Conservation (phyloP, 2,797 vertebrate genomes). For the Xenops minutus region DNA sequence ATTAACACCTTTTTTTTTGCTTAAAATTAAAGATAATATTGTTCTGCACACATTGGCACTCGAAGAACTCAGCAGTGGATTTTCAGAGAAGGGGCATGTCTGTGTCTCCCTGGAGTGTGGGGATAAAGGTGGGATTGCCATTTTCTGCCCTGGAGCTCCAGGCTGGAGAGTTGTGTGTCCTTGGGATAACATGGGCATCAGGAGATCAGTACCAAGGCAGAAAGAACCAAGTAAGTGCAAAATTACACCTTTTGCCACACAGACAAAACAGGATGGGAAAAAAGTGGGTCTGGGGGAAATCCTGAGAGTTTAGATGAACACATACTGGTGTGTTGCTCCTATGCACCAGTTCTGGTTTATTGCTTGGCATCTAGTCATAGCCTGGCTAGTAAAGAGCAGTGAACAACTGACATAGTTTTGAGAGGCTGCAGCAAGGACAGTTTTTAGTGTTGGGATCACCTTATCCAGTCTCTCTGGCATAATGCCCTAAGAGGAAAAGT, state of each 20-base stretch:
- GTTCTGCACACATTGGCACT: neutral
- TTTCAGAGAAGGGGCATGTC: neutral
- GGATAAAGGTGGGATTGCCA: too few species aligned
- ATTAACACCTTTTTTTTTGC: neutral
- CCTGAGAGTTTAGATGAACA: neutral
- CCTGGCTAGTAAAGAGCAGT: neutral
- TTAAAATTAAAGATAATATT: neutral
- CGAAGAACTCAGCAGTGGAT: neutral
- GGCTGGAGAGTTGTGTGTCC: rapidly evolving
- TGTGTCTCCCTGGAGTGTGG: neutral
- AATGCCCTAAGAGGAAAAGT: neutral
- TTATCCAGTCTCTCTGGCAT: neutral
- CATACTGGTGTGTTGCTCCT: neutral
- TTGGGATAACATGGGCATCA: rapidly evolving
- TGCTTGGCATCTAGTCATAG: neutral
- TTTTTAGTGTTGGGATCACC: neutral
- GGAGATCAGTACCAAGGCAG: neutral
- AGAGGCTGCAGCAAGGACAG: neutral
- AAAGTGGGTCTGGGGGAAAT: neutral
- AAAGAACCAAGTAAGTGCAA: neutral
- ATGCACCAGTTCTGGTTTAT: neutral
- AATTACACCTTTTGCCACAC: neutral
- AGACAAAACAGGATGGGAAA: neutral
- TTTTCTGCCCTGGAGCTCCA: neutral
- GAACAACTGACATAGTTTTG: neutral